Evolutionary conservation across 2,888 invertebrate species (phyloP).

Genomic region (Lutraria lutraria): DNA sequence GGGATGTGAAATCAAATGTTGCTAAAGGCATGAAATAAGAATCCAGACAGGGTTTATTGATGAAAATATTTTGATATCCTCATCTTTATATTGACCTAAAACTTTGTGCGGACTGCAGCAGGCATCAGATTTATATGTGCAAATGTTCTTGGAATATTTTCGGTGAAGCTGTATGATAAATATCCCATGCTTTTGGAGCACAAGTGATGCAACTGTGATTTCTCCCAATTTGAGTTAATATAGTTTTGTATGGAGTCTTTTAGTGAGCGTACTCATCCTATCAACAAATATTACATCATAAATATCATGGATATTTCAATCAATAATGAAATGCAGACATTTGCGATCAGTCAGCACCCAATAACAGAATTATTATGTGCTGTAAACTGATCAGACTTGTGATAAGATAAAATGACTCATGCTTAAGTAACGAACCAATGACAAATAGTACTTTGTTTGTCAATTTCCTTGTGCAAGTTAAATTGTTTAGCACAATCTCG

Average conservation of each 20-base stretch:
- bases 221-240: neutral
- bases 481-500: neutral
- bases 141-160: neutral
- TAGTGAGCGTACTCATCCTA: neutral
- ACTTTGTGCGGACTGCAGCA: neutral
- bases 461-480: neutral
- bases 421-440: neutral
- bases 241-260: neutral
- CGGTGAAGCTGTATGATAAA: neutral
- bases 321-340: neutral
- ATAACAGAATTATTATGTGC: conserved; percentile 15
- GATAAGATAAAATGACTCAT: conserved; percentile 10
- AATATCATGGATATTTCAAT: neutral
- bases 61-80: neutral
- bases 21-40: too few relatives aligned
- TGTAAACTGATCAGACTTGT: neutral
- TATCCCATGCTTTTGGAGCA: neutral
- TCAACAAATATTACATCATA: neutral
- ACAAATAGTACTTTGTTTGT: neutral
- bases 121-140: neutral
- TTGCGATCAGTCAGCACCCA: conserved; percentile 1
- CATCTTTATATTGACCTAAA: neutral
- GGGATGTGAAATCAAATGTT: too few relatives aligned
- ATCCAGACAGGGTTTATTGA: too few relatives aligned
- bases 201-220: neutral